Evolutionary conservation across 2,797 vertebrate species (phyloP).

Genomic region (Danionella dracula): DNA sequence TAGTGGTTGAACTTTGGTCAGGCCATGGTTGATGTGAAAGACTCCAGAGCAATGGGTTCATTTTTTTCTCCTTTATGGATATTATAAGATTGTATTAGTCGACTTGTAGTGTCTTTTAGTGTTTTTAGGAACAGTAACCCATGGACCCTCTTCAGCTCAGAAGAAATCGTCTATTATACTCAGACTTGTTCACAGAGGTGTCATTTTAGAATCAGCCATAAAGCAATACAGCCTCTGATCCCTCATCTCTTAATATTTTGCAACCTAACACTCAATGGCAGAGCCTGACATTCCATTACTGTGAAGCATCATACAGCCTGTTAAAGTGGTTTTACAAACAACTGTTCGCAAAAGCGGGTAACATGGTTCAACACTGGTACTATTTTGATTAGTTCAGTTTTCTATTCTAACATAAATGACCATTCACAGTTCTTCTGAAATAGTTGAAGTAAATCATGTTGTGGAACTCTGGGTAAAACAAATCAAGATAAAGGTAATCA

Average conservation of each 20-base stretch:
- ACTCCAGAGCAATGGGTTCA: neutral
- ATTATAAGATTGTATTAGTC: no score
- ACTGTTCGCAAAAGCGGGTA: neutral
- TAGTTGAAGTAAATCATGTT: no score
- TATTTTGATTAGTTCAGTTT: no score
- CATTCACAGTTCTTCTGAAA: no score
- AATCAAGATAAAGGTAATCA: no score
- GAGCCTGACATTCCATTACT: neutral
- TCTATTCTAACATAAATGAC: no score
- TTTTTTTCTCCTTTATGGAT: neutral
- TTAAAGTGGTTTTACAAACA: neutral
- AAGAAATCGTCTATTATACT: constrained; percentile 20
- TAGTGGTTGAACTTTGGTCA: neutral
- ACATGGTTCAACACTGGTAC: no score
- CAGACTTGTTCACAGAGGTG: constrained; percentile 13
- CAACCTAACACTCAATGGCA: constrained; percentile 16
- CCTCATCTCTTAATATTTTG: constrained; percentile 7
- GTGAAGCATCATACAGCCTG: neutral
- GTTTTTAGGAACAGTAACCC: constrained; percentile 9
- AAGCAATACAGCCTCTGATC: constrained; percentile 24
- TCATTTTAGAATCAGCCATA: constrained; percentile 23
- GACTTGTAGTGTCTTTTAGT: no score
- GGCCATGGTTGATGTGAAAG: neutral
- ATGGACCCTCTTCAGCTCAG: neutral
- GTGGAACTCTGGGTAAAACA: no score